Evolutionary conservation across 2,797 vertebrate species (phyloP).

Genomic region (Alauda arvensis): DNA sequence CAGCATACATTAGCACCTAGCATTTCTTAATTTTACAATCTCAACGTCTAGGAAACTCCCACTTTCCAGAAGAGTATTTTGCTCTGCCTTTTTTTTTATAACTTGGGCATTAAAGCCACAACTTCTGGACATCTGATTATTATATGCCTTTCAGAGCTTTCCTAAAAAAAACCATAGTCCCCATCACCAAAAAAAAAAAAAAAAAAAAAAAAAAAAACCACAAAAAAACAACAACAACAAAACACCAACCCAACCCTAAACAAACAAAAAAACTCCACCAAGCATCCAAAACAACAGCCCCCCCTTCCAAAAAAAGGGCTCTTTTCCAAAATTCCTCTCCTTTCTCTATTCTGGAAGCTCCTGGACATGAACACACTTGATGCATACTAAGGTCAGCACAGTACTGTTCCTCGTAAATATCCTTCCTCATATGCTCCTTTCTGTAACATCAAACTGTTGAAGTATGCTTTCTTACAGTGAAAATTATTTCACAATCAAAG

Average conservation of each 20-base stretch:
- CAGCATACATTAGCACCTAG: not conserved
- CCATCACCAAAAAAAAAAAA: not conserved
- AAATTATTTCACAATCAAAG: conserved; percentile 8
- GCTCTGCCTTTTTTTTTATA: not conserved
- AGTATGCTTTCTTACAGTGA: not conserved
- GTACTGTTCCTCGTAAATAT: not conserved
- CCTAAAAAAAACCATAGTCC: not conserved
- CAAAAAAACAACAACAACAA: too few relatives aligned
- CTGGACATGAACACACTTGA: not conserved
- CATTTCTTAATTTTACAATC: not conserved
- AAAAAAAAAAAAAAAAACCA: too few relatives aligned
- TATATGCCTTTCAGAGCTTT: not conserved
- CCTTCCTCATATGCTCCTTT: not conserved
- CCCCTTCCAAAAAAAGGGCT: too few relatives aligned
- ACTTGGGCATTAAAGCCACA: not conserved
- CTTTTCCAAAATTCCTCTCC: not conserved
- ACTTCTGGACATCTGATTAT: not conserved
- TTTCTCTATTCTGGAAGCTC: not conserved
- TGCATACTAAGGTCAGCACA: not conserved
- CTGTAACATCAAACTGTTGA: not conserved
- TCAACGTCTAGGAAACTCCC: not conserved
- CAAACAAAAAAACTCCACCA: too few relatives aligned
- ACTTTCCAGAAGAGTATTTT: not conserved
- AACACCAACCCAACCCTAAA: not conserved
- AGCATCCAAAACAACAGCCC: not conserved